phyloP scores from a whole-genome alignment of 2,888 invertebrate species.

The Chirona hameri region DNA sequence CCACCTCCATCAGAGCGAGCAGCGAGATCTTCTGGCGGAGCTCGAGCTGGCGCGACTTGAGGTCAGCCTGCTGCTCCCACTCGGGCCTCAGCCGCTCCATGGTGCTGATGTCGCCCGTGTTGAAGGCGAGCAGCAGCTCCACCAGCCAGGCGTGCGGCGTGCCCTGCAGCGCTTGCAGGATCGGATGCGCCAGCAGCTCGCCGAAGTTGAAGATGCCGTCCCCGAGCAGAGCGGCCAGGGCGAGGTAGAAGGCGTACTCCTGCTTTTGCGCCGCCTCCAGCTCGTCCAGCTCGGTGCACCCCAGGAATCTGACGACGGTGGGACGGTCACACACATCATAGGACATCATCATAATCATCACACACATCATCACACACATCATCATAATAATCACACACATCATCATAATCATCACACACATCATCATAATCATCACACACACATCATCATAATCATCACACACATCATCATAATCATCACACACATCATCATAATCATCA shows the following conservation, averaged over 20 bases:
- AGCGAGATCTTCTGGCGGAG: conserved; percentile 90
- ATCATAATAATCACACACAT: too few relatives aligned
- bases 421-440: too few relatives aligned
- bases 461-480: too few relatives aligned
- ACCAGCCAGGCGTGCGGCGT: conserved; percentile 83
- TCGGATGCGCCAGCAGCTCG: conserved; percentile 86
- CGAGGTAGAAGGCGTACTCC: conserved; percentile 82
- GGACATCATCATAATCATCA: background rate
- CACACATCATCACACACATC: too few relatives aligned
- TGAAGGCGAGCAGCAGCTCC: conserved; percentile 80
- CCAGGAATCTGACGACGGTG: conserved; percentile 57
- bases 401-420: too few relatives aligned
- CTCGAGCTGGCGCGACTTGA: conserved; percentile 73
- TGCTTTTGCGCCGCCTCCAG: conserved; percentile 63
- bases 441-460: too few relatives aligned
- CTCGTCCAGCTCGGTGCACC: conserved; percentile 66
- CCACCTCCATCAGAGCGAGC: conserved; percentile 89
- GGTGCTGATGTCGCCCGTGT: conserved; percentile 73
- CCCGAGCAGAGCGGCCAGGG: conserved; percentile 89
- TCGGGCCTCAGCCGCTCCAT: conserved; percentile 67
- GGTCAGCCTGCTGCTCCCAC: conserved; percentile 77
- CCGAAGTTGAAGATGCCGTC: conserved; percentile 96
- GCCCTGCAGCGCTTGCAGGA: conserved; percentile 75
- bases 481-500: too few relatives aligned
- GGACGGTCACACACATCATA: too few relatives aligned